phyloP scores from a whole-genome alignment of 2,113 vertebrate species.

The Drymodes brunneopygia region DNA sequence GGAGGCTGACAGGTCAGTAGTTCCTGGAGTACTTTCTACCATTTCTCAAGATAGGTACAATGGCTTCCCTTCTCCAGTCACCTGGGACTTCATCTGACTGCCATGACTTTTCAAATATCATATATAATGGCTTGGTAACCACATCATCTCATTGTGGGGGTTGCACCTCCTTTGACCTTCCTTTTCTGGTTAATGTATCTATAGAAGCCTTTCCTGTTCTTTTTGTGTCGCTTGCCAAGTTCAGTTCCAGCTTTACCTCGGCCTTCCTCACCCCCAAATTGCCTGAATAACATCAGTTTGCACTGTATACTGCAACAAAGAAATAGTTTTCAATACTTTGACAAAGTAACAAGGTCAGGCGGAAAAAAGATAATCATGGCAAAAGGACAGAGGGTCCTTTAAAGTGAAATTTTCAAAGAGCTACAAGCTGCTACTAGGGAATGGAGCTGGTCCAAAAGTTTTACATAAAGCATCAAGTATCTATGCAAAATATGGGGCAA shows the following conservation, averaged over 20 bases:
- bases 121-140: neutral
- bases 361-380: neutral
- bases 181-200: neutral
- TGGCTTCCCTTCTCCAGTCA: neutral
- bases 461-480: neutral
- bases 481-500: neutral
- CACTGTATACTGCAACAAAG: neutral
- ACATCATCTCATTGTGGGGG: accelerated
- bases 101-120: neutral
- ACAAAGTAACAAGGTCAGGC: neutral
- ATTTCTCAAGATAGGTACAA: neutral
- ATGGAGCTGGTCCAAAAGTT: neutral
- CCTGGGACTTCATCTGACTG: neutral
- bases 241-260: neutral
- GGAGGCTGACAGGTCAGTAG: neutral
- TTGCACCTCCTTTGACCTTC: neutral
- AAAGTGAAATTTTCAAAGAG: neutral
- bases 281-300: neutral
- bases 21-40: too few relatives aligned
- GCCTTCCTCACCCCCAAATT: neutral
- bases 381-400: neutral
- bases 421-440: neutral
- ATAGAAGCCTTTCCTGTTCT: neutral
- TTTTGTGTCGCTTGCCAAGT: neutral
- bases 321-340: neutral